phyloP scores from a whole-genome alignment of 2,797 vertebrate genomes.

The Atherinosoma microstoma region DNA sequence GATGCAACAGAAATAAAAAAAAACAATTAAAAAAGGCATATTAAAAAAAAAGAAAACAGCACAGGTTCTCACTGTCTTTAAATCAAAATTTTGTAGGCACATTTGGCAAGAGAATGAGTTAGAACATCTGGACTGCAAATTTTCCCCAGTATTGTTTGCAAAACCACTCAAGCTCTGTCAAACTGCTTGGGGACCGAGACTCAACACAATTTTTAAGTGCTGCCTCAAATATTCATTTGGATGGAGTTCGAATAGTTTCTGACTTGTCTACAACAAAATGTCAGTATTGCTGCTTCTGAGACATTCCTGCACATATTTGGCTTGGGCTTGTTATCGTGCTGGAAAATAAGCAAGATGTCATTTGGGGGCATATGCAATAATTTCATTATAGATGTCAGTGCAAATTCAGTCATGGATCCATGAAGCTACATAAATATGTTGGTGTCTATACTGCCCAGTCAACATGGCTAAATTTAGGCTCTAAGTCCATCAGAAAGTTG shows the following conservation, averaged over 20 bases:
- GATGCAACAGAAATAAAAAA: background rate
- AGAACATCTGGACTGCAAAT: constrained; percentile 32
- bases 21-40: background rate
- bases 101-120: constrained; percentile 15
- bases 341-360: constrained; percentile 20
- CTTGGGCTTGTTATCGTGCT: constrained; percentile 18
- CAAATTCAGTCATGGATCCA: background rate
- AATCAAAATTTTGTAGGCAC: constrained; percentile 8
- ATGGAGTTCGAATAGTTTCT: constrained; percentile 16
- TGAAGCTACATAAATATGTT: background rate
- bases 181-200: constrained; percentile 34
- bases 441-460: background rate
- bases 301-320: constrained; percentile 13
- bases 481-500: background rate
- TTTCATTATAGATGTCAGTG: background rate
- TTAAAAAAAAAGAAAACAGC: too few species aligned
- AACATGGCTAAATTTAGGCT: background rate
- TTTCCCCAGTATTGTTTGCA: constrained; percentile 15
- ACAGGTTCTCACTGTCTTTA: background rate
- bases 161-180: constrained; percentile 27
- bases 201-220: constrained; percentile 25
- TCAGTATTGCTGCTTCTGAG: constrained; percentile 21
- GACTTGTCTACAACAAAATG: background rate
- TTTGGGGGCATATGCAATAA: background rate
- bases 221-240: constrained; percentile 19